Percentiles rank a stretch among this genome's conserved stretches.
phyloP scores from a whole-genome alignment of 2,888 invertebrate species.

The Leptura quadrifasciata region DNA sequence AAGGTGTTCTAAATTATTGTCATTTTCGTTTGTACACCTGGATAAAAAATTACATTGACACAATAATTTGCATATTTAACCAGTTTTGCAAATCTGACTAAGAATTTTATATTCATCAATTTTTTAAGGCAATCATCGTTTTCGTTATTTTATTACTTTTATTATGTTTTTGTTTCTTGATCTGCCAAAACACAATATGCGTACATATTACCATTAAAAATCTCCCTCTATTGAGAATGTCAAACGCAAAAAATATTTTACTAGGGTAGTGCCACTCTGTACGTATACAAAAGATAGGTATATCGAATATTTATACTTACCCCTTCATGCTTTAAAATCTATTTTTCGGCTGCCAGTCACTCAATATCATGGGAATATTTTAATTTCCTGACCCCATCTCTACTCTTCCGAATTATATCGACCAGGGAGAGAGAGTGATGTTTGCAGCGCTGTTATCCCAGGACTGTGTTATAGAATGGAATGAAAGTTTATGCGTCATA shows the following conservation, averaged over 20 bases:
- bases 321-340: conserved; percentile 12
- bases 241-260: neutral
- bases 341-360: conserved; percentile 25
- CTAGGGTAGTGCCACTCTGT: neutral
- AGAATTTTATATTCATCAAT: too few species aligned
- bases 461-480: conserved; percentile 10
- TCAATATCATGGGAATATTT: conserved; percentile 26
- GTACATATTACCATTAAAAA: too few species aligned
- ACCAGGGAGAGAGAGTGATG: conserved; percentile 27
- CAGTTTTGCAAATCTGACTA: too few species aligned
- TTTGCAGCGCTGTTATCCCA: conserved; percentile 22
- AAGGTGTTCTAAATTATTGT: too few species aligned
- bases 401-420: conserved; percentile 29
- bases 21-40: too few species aligned
- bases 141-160: too few species aligned
- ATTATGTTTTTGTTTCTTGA: too few species aligned
- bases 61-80: too few species aligned
- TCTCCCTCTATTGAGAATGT: too few species aligned
- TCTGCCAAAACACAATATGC: too few species aligned
- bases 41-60: too few species aligned
- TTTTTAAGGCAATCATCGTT: too few species aligned
- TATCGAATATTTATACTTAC: conserved; percentile 5
- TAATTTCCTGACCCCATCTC: conserved; percentile 34
- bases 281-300: neutral
- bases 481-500: neutral